Base-by-base conservation (phyloP, 2,888 invertebrate genomes). In the Lepidocyrtoides sp. region DNA sequence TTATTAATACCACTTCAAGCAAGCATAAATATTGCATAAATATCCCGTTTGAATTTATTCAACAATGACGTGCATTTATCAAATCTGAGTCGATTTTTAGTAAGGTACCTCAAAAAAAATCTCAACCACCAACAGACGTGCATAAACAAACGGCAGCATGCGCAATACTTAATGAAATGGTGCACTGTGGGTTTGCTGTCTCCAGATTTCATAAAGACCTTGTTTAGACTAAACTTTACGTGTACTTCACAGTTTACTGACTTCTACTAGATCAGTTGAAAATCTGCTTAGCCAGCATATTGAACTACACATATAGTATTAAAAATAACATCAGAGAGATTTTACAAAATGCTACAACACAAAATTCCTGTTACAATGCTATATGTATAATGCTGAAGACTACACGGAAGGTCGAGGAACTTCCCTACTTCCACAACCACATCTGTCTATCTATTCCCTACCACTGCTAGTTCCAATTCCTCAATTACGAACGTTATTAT, bases 371-470 rank as follows among this genome's bases (percentile, higher is more conserved):
- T n/a, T n/a, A n/a, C n/a, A n/a, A n/a, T n/a, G n/a, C n/a, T n/a
- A n/a, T n/a, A n/a, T n/a, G n/a, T n/a, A n/a, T n/a, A n/a, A 10
- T 29, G 41, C 69, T 29, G 41, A 72, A 75, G 54, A 60, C 48
- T 48, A 60, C 63, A 48, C 66, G 77, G 77, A 87, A 87, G 86
- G 86, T 87, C 86, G 86, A 87, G 86, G 86, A 87, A 87, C 86
- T 87, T 57, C 57, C 75, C 54, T 26, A 26, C 7, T 44, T 20
- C 14, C n/a, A 54, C n/a, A 54, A 26, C 7, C 57, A 20, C 23
- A 57, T 57, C 14, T 17, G 7, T 36, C 36, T 36, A 36, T 36
- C 36, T 7, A 36, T 36, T 4, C 36, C 36, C 7, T 36, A 36
- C 2, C 10, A 41, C 17, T 41, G 12, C 44, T 44, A 75, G 75